A percentile compares a stretch with the other conserved stretches of the same genome.
phyloP scores from a whole-genome alignment of 2,888 invertebrate species.

The Tetropium fuscum region DNA sequence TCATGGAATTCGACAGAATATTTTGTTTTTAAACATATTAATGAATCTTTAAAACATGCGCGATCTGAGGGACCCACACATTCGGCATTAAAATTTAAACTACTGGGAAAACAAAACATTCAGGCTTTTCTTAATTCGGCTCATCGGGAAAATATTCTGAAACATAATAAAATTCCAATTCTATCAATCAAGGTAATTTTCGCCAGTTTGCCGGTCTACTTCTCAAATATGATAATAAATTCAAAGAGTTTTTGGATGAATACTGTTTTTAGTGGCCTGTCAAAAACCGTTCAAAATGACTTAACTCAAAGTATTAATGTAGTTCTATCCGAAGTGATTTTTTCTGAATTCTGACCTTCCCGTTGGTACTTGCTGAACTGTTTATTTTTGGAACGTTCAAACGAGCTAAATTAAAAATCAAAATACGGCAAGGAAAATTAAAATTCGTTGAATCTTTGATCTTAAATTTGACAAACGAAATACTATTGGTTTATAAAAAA shows the following conservation, averaged over 20 bases:
- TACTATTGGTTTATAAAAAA: no score
- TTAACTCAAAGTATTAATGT: background rate
- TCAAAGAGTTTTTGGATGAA: background rate
- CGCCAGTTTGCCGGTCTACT: background rate
- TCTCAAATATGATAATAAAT: background rate
- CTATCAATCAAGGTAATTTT: background rate
- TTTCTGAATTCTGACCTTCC: background rate
- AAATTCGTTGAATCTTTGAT: no score
- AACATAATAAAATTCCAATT: background rate
- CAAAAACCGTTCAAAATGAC: slow-evolving; percentile 1
- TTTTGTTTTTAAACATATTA: slow-evolving; percentile 1
- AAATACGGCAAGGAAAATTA: no score
- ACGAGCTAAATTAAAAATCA: no score
- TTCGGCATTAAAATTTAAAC: background rate
- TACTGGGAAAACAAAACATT: slow-evolving; percentile 13
- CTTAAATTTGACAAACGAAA: no score
- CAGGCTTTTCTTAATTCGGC: background rate
- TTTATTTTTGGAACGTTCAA: no score
- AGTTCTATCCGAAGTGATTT: background rate
- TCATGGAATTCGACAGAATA: background rate
- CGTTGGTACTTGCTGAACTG: no score
- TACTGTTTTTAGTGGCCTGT: background rate
- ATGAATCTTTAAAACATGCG: background rate
- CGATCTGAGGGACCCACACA: background rate
- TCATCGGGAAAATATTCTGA: background rate